Evolutionary conservation across 2,797 vertebrate genomes (phyloP).

Genomic region (Gallirallus australis): DNA sequence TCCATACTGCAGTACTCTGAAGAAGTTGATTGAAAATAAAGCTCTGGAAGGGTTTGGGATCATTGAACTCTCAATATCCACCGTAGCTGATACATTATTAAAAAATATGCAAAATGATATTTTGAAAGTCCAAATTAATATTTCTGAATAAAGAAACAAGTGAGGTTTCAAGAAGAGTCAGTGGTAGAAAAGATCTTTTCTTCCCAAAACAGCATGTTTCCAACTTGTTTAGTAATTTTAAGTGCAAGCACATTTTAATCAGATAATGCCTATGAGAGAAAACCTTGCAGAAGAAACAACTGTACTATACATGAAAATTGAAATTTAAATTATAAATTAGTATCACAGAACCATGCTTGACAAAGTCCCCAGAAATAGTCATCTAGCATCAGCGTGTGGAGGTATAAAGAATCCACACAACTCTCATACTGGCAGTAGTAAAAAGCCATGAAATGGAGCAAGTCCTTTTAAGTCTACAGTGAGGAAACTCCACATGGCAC

Average conservation of each 20-base stretch:
- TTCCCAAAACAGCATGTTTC: neutral
- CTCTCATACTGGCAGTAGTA: rapidly evolving
- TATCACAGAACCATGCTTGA: neutral
- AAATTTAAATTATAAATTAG: neutral
- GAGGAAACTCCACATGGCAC: neutral
- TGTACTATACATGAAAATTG: rapidly evolving
- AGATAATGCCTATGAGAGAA: neutral
- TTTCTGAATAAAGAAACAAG: neutral
- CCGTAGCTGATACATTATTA: neutral
- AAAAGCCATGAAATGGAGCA: neutral
- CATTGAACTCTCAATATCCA: neutral
- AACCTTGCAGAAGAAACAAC: neutral
- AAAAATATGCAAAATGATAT: neutral
- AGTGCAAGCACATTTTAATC: neutral
- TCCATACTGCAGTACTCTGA: neutral
- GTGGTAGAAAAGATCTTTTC: neutral
- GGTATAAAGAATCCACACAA: neutral
- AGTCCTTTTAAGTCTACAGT: neutral
- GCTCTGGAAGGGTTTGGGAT: neutral
- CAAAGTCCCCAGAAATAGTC: neutral
- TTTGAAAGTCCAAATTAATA: neutral
- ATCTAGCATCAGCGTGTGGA: neutral
- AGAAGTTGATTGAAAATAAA: neutral
- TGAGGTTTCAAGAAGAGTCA: neutral
- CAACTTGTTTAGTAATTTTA: neutral